A percentile compares a stretch with the other conserved stretches of the same genome.
phyloP scores from a whole-genome alignment of 2,113 vertebrate genomes.

The Triplophysa dalaica region DNA sequence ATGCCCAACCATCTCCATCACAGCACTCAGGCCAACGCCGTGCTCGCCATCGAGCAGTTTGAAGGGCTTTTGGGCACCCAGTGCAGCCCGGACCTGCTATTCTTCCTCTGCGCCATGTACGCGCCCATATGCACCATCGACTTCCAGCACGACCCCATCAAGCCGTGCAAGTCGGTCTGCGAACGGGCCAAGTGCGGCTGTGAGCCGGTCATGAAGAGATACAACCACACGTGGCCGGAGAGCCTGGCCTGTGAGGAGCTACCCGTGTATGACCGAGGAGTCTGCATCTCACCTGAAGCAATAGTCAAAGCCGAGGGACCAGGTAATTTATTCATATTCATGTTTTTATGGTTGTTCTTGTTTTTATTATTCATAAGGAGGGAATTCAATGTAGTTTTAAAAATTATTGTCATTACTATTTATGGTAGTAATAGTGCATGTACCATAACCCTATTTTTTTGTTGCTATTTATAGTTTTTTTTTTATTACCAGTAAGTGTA shows the following conservation, averaged over 20 bases:
- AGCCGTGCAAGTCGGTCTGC: constrained; percentile 95
- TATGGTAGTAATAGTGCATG: too few species aligned
- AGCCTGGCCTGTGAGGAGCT: constrained; percentile 92
- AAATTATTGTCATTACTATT: too few species aligned
- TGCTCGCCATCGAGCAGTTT: constrained; percentile 97
- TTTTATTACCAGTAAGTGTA: neutral
- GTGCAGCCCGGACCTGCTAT: constrained; percentile 91
- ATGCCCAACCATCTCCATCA: constrained; percentile 99
- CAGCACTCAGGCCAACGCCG: constrained; percentile 98
- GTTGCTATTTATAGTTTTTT: neutral
- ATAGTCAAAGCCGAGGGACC: constrained; percentile 89
- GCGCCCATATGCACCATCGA: constrained; percentile 98
- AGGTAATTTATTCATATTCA: constrained; percentile 69
- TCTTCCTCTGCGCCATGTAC: constrained; percentile 98
- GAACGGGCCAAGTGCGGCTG: constrained; percentile 90
- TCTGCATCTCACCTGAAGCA: constrained; percentile 97
- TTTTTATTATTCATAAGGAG: too few species aligned
- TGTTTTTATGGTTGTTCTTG: neutral
- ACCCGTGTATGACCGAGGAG: constrained; percentile 92
- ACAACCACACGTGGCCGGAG: constrained; percentile 94
- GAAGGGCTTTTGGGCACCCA: constrained; percentile 88
- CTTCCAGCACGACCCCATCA: constrained; percentile 98
- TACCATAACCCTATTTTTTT: too few species aligned
- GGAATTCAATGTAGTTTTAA: too few species aligned
- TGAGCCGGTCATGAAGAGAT: constrained; percentile 90